Percentiles rank a stretch among this genome's conserved stretches.
phyloP scores from a whole-genome alignment of 1,140 invertebrate species.

The Drosophila lacertosa region DNA sequence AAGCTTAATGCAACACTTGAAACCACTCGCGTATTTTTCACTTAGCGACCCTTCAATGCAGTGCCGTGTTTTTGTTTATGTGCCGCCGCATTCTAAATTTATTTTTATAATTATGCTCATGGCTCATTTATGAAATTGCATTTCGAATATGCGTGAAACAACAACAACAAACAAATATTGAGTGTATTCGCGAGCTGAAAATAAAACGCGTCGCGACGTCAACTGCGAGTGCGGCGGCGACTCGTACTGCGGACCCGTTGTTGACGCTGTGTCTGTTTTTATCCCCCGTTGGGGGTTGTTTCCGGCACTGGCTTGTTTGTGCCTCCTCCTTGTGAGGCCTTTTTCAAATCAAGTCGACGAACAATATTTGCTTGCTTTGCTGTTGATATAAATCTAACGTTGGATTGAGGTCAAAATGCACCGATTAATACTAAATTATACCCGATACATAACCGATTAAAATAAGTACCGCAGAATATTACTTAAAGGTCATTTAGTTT shows the following conservation, averaged over 20 bases:
- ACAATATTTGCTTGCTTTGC: too few relatives aligned
- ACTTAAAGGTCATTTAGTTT: too few relatives aligned
- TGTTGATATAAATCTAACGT: too few relatives aligned
- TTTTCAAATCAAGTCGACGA: slow-evolving; percentile 5
- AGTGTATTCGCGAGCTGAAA: slow-evolving; percentile 22
- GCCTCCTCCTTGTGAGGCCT: not conserved
- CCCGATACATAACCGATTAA: too few relatives aligned
- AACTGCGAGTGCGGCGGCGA: slow-evolving; percentile 16
- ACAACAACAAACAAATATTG: slow-evolving; percentile 7
- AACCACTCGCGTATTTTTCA: slow-evolving; percentile 3
- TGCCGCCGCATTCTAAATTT: slow-evolving; percentile 17
- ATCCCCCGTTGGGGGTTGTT: slow-evolving; percentile 37
- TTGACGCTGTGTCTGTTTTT: slow-evolving; percentile 21
- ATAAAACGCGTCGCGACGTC: slow-evolving; percentile 35
- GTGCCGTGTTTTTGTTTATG: not conserved
- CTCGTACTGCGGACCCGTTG: slow-evolving; percentile 12
- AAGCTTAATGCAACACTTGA: slow-evolving; percentile 20
- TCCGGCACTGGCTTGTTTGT: slow-evolving; percentile 3
- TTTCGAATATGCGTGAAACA: slow-evolving; percentile 13
- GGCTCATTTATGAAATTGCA: slow-evolving; percentile 32
- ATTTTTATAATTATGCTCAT: slow-evolving; percentile 24
- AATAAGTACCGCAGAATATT: too few relatives aligned
- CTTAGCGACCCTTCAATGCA: slow-evolving; percentile 1
- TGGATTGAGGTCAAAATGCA: too few relatives aligned
- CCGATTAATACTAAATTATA: too few relatives aligned